phyloP scores from a whole-genome alignment of 64 coral and sea anemone species.

The Anthopleura sola region DNA sequence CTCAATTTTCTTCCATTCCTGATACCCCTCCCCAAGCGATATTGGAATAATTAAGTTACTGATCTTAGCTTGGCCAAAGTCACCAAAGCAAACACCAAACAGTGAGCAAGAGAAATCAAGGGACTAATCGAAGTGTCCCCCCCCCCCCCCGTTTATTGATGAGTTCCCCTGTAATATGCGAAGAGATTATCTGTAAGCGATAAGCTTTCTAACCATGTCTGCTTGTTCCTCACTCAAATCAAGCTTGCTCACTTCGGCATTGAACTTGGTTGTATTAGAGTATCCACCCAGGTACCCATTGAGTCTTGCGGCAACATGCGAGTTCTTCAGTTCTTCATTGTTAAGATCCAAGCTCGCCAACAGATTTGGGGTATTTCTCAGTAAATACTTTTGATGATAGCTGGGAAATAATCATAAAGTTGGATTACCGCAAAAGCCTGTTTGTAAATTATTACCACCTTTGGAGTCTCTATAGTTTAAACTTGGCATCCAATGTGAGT shows the following conservation, averaged over 20 bases:
- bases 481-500: no score
- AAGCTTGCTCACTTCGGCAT: slow-evolving; percentile 56
- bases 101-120: not conserved
- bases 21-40: no score
- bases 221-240: slow-evolving; percentile 49
- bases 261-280: slow-evolving; percentile 30
- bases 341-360: slow-evolving; percentile 59
- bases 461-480: no score
- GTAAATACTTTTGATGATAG: slow-evolving; percentile 95
- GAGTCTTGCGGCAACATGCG: slow-evolving; percentile 64
- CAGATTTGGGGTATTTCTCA: slow-evolving; percentile 47
- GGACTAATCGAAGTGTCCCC: not conserved
- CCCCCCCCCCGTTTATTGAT: not conserved
- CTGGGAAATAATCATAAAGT: slow-evolving; percentile 22
- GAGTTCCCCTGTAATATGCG: not conserved
- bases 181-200: not conserved
- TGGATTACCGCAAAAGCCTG: not conserved
- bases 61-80: not conserved
- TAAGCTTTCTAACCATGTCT: slow-evolving; percentile 48
- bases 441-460: no score
- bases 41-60: no score
- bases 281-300: slow-evolving; percentile 86
- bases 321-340: slow-evolving; percentile 74
- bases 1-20: no score
- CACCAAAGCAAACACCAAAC: no score